Evolutionary conservation across 2,113 vertebrate genomes (phyloP), one percentile per base, ranked within the genome.

Genomic region (Apaloderma vittatum): DNA sequence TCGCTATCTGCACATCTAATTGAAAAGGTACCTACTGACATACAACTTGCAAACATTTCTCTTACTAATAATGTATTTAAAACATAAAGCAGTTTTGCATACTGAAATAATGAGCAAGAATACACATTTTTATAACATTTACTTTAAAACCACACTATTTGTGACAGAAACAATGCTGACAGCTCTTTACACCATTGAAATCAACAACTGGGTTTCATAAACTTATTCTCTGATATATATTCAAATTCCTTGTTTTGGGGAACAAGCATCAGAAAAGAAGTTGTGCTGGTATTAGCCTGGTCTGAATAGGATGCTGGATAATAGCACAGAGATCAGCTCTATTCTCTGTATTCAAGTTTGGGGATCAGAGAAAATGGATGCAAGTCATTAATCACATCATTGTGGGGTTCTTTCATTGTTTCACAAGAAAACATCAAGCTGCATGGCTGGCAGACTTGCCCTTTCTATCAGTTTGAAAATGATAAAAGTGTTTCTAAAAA

Each of bases 401-500:
- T 93, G 88, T 87, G 88, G 92, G 57, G 48, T 74, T 78, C 61
- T 92, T 82, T 91, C 79, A 82, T 83, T 95, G 94, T 95, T 96
- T 97, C 95, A 92, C 0, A 0, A 88, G 81, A 65, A 95, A 97
- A 84, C 74, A 84, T 89, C 88, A 95, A 92, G 94, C 86, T 91
- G 77, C 26, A 59, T 30, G 71, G 73, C 78, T 89, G 80, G 76
- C 61, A 90, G 85, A 46, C 65, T 78, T 95, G 77, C 73, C 54
- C 90, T 93, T 90, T 89, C 89, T 94, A 74, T 92, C 94, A 95
- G 72, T 88, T 93, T 83, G 71, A 79, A 97, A 95, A 91, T 93
- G 86, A 93, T 96, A 97, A 97, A 97, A 97, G 95, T 78, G 81
- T 94, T 97, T 90, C 93, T 97, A 96, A 95, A 97, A 97, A 97